Base-by-base conservation (phyloP, 1,140 invertebrate genomes). In the Pararge aegeria region DNA sequence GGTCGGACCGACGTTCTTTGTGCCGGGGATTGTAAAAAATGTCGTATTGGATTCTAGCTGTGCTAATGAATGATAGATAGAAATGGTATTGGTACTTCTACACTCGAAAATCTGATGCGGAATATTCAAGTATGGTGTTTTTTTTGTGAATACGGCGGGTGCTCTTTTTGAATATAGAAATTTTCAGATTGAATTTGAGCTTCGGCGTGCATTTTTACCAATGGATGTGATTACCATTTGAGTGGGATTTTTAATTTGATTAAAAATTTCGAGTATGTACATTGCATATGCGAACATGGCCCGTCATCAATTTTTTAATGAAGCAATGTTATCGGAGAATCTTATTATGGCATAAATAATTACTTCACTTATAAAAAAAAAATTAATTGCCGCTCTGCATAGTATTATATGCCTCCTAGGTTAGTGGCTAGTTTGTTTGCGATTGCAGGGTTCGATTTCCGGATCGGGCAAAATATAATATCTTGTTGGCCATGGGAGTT, bases 61-160 rank as follows among this genome's bases (percentile, higher is more conserved):
- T 79, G 78, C 83, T 87, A 89, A 89, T 87, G 86, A 87, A 87
- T 89, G 86, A 89, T 89, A 87, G 83, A 83, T 89, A 87, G 68
- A 72, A 81, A 73, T 74, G 77, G 74, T 71, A 73, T 80, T 75
- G 70, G 72, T 68, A 64, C 70, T 75, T 66, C 68, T 76, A 76
- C 73, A 78, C 68, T 80, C 77, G 71, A 78, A 85, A 84, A 83
- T 81, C 83, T 83, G 76, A 83, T 80, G 79, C 67, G 74, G 73
- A 78, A 76, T 78, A 72, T 79, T 71, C 66, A 67, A 70, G 73
- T 71, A 20, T 46, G 16, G 66, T 49, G 58, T 78, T 80, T 83
- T 24, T 77, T 81, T 76, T 66, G 61, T 66, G 64, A 64, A 64
- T 73, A 69, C 66, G 46, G 55, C 63, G 48, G 48, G 52, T 72